Conservation (phyloP, 1,140 invertebrate genomes). For the Saccostrea glomerata region DNA sequence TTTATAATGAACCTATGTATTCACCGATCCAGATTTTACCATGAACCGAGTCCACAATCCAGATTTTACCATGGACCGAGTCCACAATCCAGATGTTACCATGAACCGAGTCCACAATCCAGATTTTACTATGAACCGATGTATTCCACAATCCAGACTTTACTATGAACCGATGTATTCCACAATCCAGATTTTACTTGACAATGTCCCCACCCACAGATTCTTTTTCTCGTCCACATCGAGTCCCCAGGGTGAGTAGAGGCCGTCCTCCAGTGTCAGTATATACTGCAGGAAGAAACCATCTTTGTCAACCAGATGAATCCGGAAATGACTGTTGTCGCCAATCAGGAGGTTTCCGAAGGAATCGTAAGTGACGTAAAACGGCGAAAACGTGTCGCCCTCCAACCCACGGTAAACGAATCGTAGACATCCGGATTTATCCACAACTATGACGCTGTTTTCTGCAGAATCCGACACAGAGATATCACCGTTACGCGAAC, state of each 20-base stretch:
- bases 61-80: not conserved
- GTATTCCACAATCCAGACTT: not conserved
- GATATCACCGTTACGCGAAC: not conserved
- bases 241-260: conserved; percentile 29
- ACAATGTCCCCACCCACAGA: conserved; percentile 23
- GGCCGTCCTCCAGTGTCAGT: not conserved
- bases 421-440: not conserved
- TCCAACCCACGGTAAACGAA: not conserved
- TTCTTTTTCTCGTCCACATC: conserved; percentile 1
- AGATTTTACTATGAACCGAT: not conserved
- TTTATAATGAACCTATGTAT: no score
- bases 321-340: conserved; percentile 36
- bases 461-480: conserved; percentile 4
- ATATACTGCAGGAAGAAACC: conserved; percentile 19
- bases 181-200: conserved; percentile 19
- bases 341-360: conserved; percentile 28
- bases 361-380: conserved; percentile 27
- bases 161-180: not conserved
- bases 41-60: no score
- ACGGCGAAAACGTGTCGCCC: conserved; percentile 32
- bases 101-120: not conserved
- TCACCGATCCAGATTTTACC: no score
- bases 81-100: not conserved
- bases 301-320: not conserved
- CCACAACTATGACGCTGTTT: conserved; percentile 4